A percentile compares a stretch with the other conserved stretches of the same genome.
phyloP scores from a whole-genome alignment of 1,140 invertebrate species.

The Bombus pascuorum region DNA sequence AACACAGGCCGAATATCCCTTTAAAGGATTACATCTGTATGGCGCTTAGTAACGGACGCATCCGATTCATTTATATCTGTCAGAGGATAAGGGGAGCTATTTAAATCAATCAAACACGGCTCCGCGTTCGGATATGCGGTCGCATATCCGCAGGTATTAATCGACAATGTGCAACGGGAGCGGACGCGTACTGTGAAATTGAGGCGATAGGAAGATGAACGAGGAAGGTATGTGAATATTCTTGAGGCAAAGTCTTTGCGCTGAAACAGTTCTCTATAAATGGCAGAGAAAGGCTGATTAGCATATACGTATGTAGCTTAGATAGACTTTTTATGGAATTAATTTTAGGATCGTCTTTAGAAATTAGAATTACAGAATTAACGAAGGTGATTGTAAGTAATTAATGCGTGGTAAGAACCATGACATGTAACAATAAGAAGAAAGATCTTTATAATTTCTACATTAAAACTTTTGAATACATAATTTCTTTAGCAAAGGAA shows the following conservation, averaged over 20 bases:
- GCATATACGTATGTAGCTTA: too few species aligned
- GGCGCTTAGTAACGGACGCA: slow-evolving; percentile 67
- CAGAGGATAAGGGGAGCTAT: slow-evolving; percentile 71
- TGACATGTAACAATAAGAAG: too few species aligned
- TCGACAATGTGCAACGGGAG: slow-evolving; percentile 59
- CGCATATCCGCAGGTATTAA: slow-evolving; percentile 75
- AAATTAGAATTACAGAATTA: too few species aligned
- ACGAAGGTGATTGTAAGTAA: too few species aligned
- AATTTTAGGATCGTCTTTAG: too few species aligned
- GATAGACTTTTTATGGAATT: too few species aligned
- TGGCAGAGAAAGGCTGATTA: too few species aligned
- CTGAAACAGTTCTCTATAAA: too few species aligned
- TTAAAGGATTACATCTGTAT: slow-evolving; percentile 80
- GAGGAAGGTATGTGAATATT: not conserved
- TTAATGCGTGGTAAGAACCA: too few species aligned
- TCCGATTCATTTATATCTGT: slow-evolving; percentile 82
- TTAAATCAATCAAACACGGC: slow-evolving; percentile 79
- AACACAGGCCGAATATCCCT: slow-evolving; percentile 77
- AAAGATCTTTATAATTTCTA: too few species aligned
- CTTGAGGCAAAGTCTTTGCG: not conserved
- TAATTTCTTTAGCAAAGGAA: not conserved
- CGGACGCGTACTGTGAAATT: slow-evolving; percentile 15
- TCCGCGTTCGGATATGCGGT: slow-evolving; percentile 61
- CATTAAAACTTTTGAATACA: too few species aligned
- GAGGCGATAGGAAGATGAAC: not conserved